Evolutionary conservation across 2,113 vertebrate species (phyloP).

Genomic region (Sylvietta virens): DNA sequence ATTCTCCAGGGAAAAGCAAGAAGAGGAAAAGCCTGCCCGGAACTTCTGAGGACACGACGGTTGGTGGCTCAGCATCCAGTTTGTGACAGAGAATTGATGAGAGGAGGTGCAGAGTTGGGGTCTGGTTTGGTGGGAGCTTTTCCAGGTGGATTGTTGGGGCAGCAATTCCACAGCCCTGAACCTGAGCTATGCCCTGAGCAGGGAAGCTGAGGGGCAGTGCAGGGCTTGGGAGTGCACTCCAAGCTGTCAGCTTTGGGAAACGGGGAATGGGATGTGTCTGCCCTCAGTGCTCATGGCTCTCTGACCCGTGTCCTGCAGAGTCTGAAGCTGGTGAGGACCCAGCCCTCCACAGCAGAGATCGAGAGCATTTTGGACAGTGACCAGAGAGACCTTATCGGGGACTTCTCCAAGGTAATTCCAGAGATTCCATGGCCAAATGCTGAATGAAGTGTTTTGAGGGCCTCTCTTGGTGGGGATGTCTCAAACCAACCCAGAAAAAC

Average conservation of each 20-base stretch:
- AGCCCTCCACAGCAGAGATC: constrained; percentile 80
- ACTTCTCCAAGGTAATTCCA: constrained; percentile 89
- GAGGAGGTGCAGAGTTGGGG: rapidly evolving
- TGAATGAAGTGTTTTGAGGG: not conserved
- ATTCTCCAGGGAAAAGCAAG: constrained; percentile 77
- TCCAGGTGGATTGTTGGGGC: not conserved
- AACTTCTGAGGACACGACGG: not conserved
- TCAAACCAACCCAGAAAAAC: not conserved
- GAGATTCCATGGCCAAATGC: not conserved
- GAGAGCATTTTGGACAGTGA: constrained; percentile 86
- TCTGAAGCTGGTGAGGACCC: constrained; percentile 68
- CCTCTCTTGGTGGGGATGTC: not conserved
- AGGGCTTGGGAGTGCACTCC: not conserved
- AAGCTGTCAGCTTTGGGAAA: not conserved
- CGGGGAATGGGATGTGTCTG: not conserved
- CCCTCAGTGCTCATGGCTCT: rapidly evolving
- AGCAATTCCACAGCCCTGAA: rapidly evolving
- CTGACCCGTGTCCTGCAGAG: not conserved
- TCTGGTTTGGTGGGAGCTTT: not conserved
- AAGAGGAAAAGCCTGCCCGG: constrained; percentile 78
- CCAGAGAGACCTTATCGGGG: constrained; percentile 86
- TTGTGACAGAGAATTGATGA: rapidly evolving
- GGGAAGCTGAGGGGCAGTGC: not conserved
- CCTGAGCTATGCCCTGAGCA: not conserved
- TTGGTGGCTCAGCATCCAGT: not conserved